These are phyloP conservation scores for Theonella swinhoei DNA, from an alignment of 37 sponge, comb jelly and placozoan species.

Conservation along the genomic window DNA sequence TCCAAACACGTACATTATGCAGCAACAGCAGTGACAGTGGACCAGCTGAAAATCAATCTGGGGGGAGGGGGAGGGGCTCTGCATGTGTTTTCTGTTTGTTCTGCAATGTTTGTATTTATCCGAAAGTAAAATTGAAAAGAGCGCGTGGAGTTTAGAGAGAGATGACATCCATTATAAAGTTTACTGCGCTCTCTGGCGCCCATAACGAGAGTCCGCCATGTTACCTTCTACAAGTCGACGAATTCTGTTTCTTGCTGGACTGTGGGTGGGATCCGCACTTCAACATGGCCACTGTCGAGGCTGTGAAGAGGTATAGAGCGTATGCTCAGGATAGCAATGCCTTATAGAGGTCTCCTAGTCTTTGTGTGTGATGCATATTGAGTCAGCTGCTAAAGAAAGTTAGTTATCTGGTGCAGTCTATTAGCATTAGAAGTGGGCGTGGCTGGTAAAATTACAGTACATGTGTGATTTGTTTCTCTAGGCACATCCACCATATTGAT, in stretches of 20 bases:
- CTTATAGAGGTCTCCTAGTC: too few species aligned
- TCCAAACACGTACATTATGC: too few species aligned
- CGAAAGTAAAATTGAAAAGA: neutral
- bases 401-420: neutral
- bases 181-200: conserved; percentile 95
- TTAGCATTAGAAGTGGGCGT: neutral
- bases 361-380: too few species aligned
- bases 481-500: conserved; percentile 89
- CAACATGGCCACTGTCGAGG: conserved; percentile 60
- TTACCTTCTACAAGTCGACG: conserved; percentile 96
- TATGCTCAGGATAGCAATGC: too few species aligned
- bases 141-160: neutral
- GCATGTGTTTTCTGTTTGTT: neutral
- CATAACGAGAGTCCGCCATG: conserved; percentile 89
- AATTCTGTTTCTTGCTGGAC: conserved; percentile 96
- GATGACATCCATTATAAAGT: conserved; percentile 94
- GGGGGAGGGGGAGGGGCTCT: neutral
- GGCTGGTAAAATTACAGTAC: neutral
- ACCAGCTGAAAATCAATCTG: neutral
- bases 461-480: neutral
- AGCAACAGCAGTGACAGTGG: neutral
- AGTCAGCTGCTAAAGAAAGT: neutral
- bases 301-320: conserved; percentile 71
- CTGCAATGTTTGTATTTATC: neutral
- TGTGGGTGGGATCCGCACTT: conserved; percentile 96